Conservation (phyloP, 2,888 invertebrate species). For the Megamerina dolium region DNA sequence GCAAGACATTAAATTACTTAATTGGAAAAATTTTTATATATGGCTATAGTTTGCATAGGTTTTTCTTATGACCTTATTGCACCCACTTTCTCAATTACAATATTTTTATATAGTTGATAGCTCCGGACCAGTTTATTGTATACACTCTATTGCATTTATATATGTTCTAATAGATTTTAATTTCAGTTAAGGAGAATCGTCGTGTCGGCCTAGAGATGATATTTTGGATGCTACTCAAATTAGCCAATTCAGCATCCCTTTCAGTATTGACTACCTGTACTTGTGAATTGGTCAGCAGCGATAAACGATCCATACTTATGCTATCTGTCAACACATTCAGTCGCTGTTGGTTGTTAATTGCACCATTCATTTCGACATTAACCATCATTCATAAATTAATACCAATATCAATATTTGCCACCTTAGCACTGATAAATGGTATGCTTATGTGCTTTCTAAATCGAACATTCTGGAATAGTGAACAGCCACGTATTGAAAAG, state of each 20-base stretch:
- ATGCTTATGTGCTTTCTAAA: slow-evolving; percentile 39
- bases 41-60: too few species aligned
- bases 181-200: slow-evolving; percentile 31
- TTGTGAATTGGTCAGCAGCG: slow-evolving; percentile 40
- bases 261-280: slow-evolving; percentile 47
- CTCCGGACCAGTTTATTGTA: too few species aligned
- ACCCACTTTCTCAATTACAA: not conserved
- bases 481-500: slow-evolving; percentile 33
- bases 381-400: slow-evolving; percentile 37
- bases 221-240: slow-evolving; percentile 43
- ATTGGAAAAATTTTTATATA: too few species aligned
- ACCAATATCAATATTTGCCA: slow-evolving; percentile 41
- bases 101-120: too few species aligned
- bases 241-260: slow-evolving; percentile 43
- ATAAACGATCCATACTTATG: slow-evolving; percentile 35
- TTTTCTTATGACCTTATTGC: too few species aligned
- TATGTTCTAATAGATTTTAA: not conserved
- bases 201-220: slow-evolving; percentile 41
- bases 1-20: too few species aligned
- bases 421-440: slow-evolving; percentile 39
- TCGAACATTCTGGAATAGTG: slow-evolving; percentile 39
- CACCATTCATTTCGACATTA: slow-evolving; percentile 37
- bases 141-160: not conserved
- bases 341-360: slow-evolving; percentile 37
- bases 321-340: slow-evolving; percentile 41